Base-by-base conservation (phyloP, 2,113 vertebrate genomes). In the Pomatorhinus ruficollis region DNA sequence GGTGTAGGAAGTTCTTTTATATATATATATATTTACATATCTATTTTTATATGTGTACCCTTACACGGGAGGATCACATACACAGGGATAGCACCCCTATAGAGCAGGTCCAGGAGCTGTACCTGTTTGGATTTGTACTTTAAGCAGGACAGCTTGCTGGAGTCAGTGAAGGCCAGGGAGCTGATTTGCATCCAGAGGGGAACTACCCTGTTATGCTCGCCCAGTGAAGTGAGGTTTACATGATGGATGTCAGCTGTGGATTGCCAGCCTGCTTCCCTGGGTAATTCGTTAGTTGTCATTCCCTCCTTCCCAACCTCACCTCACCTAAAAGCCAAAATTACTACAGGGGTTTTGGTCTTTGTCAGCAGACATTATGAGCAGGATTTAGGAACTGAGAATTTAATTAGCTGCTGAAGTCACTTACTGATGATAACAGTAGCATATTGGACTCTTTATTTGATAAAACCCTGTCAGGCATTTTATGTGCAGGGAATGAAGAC, bases 381-480 rank as follows among this genome's bases (percentile, higher is more conserved):
- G 68, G 89, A 88, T 82, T 96, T 95, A 92, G 95, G 95, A 97
- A 86, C 88, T 72, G 88, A 95, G 91, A 94, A 94, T 96, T 96
- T 96, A 97, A 97, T 96, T 96, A 97, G 94, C 92, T 92, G 83
- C 92, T 97, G 96, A 95, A 96, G 90, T 96, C 80, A 83, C 88
- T 90, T 95, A 90, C 79, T 94, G 94, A 97, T 95, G 94, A 97
- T 95, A 97, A 94, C 90, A 83, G 91, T 74, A 94, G 61, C 92
- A 96, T 96, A 97, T 92, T 97, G 93, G 86, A 59, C 94, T 95
- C 90, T 90, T 93, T 95, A 96, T 96, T 96, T 97, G 97, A 97
- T 96, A 96, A 95, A 96, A 84, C 50, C 23, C 85, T 95, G 90
- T 95, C 93, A 94, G 93, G 90, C 37, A 56, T 96, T 97, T 93